Percentiles rank a stretch among this genome's conserved stretches.
phyloP scores from a whole-genome alignment of 2,113 vertebrate genomes.

The Struthio camelus region DNA sequence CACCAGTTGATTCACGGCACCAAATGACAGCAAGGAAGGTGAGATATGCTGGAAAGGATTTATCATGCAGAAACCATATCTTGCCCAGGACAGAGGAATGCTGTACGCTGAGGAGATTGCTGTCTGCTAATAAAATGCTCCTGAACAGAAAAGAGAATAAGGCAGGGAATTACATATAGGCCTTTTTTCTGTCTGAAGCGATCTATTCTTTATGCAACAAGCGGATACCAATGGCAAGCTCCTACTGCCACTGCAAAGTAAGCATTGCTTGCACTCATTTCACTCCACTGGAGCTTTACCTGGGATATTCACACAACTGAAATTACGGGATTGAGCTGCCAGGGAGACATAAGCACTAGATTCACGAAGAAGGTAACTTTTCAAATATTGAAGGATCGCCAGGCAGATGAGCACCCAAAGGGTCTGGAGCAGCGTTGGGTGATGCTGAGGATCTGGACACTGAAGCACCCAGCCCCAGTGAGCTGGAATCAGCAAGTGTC shows the following conservation, averaged over 20 bases:
- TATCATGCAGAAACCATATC: background rate
- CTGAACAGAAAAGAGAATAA: background rate
- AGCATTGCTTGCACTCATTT: background rate
- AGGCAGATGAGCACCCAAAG: background rate
- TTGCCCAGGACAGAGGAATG: background rate
- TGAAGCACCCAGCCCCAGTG: no score
- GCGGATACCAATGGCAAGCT: background rate
- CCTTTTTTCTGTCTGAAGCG: background rate
- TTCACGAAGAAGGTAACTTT: background rate
- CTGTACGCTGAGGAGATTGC: background rate
- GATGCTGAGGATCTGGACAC: no score
- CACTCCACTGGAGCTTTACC: background rate
- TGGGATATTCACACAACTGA: background rate
- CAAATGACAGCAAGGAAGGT: background rate
- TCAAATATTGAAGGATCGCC: background rate
- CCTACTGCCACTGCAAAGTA: rapidly evolving
- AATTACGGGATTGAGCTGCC: background rate
- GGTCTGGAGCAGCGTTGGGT: no score
- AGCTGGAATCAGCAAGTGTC: no score
- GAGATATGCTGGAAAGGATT: background rate
- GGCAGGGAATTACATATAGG: background rate
- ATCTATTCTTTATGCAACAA: background rate
- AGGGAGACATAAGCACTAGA: background rate
- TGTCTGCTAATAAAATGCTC: background rate
- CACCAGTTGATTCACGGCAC: rapidly evolving